Evolutionary conservation across 2,113 vertebrate genomes (phyloP), one percentile per base, ranked within the genome.

Genomic region (Typhlomys cinereus): DNA sequence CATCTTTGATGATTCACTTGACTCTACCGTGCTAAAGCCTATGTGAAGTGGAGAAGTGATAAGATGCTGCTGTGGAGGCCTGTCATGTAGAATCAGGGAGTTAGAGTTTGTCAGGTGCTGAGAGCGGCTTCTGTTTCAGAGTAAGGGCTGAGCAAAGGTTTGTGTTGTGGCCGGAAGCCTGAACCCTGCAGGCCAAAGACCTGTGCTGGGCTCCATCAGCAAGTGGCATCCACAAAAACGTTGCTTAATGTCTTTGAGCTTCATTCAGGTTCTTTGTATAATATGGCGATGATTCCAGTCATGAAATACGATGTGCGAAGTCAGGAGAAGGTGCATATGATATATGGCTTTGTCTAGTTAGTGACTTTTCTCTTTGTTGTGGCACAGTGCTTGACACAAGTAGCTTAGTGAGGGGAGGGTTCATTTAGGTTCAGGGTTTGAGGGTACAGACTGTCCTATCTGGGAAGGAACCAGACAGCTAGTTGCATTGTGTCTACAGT

Each of bases 31-130:
- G 39, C n/a, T 74, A 57, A 39, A 46, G 2, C 64, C 4, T 12
- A 12, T 12, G 3, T 46, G 66, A 48, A 67, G 46, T 57, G 46
- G 62, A 66, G 36, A 52, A 74, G 48, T 61, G 66, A 48, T 88
- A 74, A 67, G n/a, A n/a, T 46, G 76, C 36, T 18, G 61, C 10
- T 74, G 31, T 15, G 10, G n/a, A 15, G 29, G 36, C 25, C 73
- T 92, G 31, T 92, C 70, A 4, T 50, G 48, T 66, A 82, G 21
- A 57, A 69, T 36, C 48, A n/a, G 31, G 54, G 64, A 89, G n/a
- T 73, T 89, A 80, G 73, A 41, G n/a, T 84, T 92, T 91, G 34
- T 86, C 59, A 76, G 12, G 46, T 70, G 31, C 18, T 69, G 67
- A 48, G 25, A 74, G 34, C 10, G 91, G 52, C 46, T 78, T 39